Conservation (phyloP, 2,888 invertebrate genomes). For the Tanytarsus gracilentus region DNA sequence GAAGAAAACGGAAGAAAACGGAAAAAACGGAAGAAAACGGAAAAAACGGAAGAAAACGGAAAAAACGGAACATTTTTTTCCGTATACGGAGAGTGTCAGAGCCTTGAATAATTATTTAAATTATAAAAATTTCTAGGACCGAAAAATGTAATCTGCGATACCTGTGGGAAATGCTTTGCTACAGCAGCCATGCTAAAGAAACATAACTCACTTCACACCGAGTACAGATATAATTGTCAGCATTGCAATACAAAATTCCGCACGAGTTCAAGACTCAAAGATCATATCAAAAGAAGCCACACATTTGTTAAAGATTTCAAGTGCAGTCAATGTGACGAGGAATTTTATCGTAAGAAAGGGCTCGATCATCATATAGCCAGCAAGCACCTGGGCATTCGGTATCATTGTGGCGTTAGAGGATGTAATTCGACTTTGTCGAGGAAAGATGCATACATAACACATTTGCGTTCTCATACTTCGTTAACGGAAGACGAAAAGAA, state of each 20-base stretch:
- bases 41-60: neutral
- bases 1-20: neutral
- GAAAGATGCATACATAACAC: neutral
- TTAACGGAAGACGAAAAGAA: neutral
- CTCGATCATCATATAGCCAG: neutral
- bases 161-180: neutral
- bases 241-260: neutral
- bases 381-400: neutral
- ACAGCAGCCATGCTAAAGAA: neutral
- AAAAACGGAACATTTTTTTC: neutral
- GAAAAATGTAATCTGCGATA: neutral
- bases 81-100: too few relatives aligned
- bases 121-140: neutral
- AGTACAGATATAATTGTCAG: neutral
- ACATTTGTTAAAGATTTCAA: neutral
- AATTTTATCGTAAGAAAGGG: neutral
- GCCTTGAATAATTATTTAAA: neutral
- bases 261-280: neutral
- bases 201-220: neutral
- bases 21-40: too few relatives aligned
- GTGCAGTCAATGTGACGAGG: neutral
- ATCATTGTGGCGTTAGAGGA: neutral
- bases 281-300: conserved; percentile 1
- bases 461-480: neutral
- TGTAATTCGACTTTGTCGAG: neutral